Evolutionary conservation across 2,888 invertebrate species (phyloP).

Genomic region (Hymenopus coronatus): DNA sequence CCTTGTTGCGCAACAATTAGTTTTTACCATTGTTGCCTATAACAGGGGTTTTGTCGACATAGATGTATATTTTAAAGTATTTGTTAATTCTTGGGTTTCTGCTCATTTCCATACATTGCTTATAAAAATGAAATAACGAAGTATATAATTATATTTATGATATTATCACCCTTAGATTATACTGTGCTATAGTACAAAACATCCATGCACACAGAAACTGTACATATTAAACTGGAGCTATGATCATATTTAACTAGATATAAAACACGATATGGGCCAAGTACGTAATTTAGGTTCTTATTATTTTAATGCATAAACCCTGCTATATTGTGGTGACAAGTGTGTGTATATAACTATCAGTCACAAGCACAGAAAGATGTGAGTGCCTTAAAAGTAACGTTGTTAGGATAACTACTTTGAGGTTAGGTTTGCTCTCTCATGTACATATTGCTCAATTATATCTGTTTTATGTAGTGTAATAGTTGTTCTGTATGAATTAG

Average conservation of each 20-base stretch:
- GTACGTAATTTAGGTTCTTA: neutral
- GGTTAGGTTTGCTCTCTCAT: neutral
- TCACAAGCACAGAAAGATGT: neutral
- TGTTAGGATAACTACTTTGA: neutral
- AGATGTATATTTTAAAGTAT: neutral
- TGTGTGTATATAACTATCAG: neutral
- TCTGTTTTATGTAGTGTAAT: neutral
- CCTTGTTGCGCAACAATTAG: too few species aligned
- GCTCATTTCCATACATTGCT: neutral
- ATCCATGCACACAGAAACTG: neutral
- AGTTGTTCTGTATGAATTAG: neutral
- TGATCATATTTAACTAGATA: neutral
- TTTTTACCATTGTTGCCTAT: too few species aligned
- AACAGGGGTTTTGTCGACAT: too few species aligned
- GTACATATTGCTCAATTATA: slow-evolving; percentile 1
- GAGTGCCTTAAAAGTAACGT: neutral
- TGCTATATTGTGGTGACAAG: neutral
- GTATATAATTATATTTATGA: neutral
- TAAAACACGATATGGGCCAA: neutral
- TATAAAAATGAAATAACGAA: neutral
- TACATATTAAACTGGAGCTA: neutral
- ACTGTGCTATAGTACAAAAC: neutral
- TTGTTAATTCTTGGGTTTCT: neutral
- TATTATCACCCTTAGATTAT: neutral
- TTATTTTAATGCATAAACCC: neutral